Evolutionary conservation across 2,888 invertebrate species (phyloP).

Genomic region (Hoplodrina blanda): DNA sequence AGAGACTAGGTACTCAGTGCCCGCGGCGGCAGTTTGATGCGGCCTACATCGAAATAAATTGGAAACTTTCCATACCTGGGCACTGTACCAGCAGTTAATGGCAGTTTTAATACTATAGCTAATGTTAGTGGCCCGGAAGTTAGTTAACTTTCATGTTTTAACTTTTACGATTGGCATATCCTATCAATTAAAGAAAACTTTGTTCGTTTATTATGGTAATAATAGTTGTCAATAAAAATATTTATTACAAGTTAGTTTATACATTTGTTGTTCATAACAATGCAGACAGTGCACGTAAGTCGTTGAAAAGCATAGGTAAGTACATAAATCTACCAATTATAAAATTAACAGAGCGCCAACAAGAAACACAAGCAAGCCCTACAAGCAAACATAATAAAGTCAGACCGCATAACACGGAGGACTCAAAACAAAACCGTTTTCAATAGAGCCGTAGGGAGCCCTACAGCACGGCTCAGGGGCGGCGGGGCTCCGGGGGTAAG

Average conservation of each 20-base stretch:
- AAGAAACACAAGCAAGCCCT: slow-evolving; percentile 28
- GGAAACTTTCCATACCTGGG: slow-evolving; percentile 41
- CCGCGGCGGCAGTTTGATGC: slow-evolving; percentile 29
- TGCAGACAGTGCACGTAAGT: not conserved
- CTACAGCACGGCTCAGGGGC: slow-evolving; percentile 41
- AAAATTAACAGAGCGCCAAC: slow-evolving; percentile 22
- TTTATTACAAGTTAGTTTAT: not conserved
- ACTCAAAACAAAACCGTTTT: slow-evolving; percentile 55
- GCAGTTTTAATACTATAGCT: slow-evolving; percentile 26
- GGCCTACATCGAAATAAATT: slow-evolving; percentile 36
- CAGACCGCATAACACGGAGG: slow-evolving; percentile 39
- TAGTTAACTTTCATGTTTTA: slow-evolving; percentile 16
- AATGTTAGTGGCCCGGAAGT: slow-evolving; percentile 10
- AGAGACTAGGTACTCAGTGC: not conserved
- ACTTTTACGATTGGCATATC: slow-evolving; percentile 24
- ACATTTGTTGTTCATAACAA: not conserved
- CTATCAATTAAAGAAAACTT: slow-evolving; percentile 2
- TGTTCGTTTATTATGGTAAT: not conserved
- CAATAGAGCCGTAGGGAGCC: slow-evolving; percentile 57
- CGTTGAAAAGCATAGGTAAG: not conserved
- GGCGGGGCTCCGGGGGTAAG: slow-evolving; percentile 48
- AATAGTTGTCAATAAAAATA: not conserved
- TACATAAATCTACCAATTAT: slow-evolving; percentile 14
- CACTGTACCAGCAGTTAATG: slow-evolving; percentile 27
- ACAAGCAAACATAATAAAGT: slow-evolving; percentile 45